These are phyloP conservation scores for Ctenodactylus gundi DNA, from an alignment of 2,113 vertebrate genomes.

Conservation along the genomic window DNA sequence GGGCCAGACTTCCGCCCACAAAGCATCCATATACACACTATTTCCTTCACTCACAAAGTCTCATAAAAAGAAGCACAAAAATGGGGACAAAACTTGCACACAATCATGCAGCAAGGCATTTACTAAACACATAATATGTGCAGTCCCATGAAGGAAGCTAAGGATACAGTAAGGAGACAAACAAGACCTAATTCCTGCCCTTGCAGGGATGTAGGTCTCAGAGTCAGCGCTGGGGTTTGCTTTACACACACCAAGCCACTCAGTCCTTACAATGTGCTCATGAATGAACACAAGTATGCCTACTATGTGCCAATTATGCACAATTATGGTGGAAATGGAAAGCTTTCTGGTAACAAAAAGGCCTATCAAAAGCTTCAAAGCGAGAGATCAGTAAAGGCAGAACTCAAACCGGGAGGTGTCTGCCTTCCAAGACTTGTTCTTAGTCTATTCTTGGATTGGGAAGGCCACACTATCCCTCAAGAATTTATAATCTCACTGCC, in stretches of 20 bases:
- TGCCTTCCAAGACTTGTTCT: background rate
- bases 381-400: background rate
- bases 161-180: background rate
- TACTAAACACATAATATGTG: background rate
- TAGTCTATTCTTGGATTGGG: background rate
- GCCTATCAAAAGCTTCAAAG: background rate
- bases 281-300: background rate
- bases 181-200: background rate
- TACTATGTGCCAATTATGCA: too few relatives aligned
- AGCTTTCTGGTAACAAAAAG: background rate
- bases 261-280: background rate
- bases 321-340: conserved; percentile 18
- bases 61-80: conserved; percentile 21
- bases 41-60: background rate
- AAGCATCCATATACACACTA: background rate
- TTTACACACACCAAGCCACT: background rate
- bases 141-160: background rate
- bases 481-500: background rate
- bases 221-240: background rate
- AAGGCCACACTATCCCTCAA: background rate
- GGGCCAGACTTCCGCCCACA: background rate
- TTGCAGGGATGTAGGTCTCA: background rate
- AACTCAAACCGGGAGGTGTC: background rate
- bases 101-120: background rate
- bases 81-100: background rate